Conservation (phyloP, 2,888 invertebrate species). For the Sinopyrophorus schimmeli region DNA sequence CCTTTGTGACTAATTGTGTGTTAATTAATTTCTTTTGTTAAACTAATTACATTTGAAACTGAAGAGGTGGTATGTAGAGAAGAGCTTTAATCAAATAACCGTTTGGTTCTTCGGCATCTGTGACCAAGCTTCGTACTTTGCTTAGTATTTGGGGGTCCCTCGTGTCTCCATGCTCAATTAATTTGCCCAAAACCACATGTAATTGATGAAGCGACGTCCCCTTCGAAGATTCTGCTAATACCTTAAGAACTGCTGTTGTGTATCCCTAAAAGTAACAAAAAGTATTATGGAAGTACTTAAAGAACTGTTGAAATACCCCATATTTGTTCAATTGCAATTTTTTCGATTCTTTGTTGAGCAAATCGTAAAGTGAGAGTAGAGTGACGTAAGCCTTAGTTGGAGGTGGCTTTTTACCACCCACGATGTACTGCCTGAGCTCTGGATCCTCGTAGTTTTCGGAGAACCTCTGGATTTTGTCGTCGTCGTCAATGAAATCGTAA, state of each 20-base stretch:
- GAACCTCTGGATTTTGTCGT: slow-evolving; percentile 44
- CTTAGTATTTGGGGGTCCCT: slow-evolving; percentile 63
- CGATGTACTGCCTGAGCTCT: slow-evolving; percentile 43
- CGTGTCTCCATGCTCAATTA: slow-evolving; percentile 63
- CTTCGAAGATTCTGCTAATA: slow-evolving; percentile 59
- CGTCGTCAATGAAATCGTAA: slow-evolving; percentile 40
- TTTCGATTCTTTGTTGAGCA: slow-evolving; percentile 68
- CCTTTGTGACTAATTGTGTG: too few relatives aligned
- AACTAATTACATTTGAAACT: slow-evolving; percentile 41
- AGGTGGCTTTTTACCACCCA: slow-evolving; percentile 59
- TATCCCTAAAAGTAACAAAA: slow-evolving; percentile 62
- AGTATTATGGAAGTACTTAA: too few relatives aligned
- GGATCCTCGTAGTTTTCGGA: slow-evolving; percentile 48
- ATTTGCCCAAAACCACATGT: slow-evolving; percentile 60
- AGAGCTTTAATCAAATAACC: slow-evolving; percentile 63
- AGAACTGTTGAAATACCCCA: too few relatives aligned
- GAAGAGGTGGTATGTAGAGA: slow-evolving; percentile 62
- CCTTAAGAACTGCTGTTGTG: slow-evolving; percentile 61
- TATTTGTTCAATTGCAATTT: slow-evolving; percentile 64
- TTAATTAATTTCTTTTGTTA: too few relatives aligned
- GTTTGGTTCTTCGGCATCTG: slow-evolving; percentile 61
- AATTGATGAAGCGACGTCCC: slow-evolving; percentile 65
- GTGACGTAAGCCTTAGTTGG: slow-evolving; percentile 64
- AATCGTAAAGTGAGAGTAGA: slow-evolving; percentile 64
- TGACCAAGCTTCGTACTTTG: slow-evolving; percentile 60